phyloP scores from a whole-genome alignment of 2,113 vertebrate genomes.

The Ptilorrhoa leucosticta region DNA sequence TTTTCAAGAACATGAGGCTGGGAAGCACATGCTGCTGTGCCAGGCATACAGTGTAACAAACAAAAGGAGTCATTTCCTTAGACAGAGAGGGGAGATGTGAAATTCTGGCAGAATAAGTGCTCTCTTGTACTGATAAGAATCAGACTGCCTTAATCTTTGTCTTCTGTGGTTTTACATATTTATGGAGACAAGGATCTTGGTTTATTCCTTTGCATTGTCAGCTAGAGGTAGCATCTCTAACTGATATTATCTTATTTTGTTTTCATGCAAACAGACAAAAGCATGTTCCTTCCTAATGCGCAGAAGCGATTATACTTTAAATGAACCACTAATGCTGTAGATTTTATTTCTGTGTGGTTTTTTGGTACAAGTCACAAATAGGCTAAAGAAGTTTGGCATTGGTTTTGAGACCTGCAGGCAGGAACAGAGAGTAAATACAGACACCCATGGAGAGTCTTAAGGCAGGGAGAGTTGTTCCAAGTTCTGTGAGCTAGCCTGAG shows the following conservation, averaged over 20 bases:
- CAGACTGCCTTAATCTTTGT: background rate
- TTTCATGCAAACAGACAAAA: background rate
- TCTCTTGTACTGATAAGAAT: background rate
- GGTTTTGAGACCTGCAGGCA: background rate
- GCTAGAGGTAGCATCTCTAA: background rate
- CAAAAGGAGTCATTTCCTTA: background rate
- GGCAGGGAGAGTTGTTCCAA: background rate
- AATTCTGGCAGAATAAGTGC: background rate
- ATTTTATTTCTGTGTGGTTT: background rate
- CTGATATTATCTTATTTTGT: background rate
- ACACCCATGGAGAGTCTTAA: background rate
- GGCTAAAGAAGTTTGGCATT: background rate
- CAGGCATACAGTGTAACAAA: fast-evolving
- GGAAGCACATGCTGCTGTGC: background rate
- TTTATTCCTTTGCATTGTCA: background rate
- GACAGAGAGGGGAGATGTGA: background rate
- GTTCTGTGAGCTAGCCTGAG: background rate
- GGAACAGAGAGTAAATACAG: background rate
- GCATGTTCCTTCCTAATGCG: background rate
- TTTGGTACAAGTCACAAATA: background rate
- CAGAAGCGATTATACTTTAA: background rate
- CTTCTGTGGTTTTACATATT: background rate
- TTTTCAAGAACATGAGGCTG: background rate
- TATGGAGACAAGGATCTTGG: background rate
- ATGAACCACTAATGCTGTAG: background rate